phyloP scores from a whole-genome alignment of 2,113 vertebrate species.

The Dicentrarchus labrax region DNA sequence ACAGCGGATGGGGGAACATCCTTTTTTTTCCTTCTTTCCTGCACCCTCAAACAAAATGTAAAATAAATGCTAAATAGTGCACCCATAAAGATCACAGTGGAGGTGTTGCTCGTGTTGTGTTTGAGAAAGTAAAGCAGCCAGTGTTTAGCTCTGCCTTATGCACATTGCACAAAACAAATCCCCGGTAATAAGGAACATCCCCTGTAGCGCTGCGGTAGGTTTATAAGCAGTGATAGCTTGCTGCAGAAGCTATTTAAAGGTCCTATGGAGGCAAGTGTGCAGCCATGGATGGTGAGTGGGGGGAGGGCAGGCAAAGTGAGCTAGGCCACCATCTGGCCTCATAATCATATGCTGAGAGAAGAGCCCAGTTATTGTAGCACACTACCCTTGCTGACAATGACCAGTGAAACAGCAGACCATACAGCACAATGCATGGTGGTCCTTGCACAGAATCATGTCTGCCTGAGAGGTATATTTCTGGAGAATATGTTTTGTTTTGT shows the following conservation, averaged over 20 bases:
- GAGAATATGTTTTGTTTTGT: background rate
- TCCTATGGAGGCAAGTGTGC: slow-evolving; percentile 42
- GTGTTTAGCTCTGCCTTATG: background rate
- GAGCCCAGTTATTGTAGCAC: slow-evolving; percentile 39
- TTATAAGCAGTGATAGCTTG: slow-evolving; percentile 16
- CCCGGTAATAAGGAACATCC: background rate
- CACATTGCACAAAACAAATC: background rate
- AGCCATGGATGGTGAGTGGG: slow-evolving; percentile 62
- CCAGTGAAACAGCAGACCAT: background rate
- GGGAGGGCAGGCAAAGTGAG: slow-evolving; percentile 57
- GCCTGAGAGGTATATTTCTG: background rate
- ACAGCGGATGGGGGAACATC: background rate
- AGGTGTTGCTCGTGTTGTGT: background rate
- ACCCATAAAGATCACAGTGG: background rate
- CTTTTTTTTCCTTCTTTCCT: background rate
- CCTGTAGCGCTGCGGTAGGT: background rate
- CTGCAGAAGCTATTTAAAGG: slow-evolving; percentile 54
- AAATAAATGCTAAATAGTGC: background rate
- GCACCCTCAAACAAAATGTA: background rate
- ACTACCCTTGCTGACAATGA: slow-evolving; percentile 14
- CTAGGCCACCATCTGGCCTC: slow-evolving; percentile 74
- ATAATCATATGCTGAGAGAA: slow-evolving; percentile 68
- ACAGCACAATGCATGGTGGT: background rate
- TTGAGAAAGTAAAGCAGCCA: background rate
- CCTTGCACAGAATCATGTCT: background rate